phyloP scores from a whole-genome alignment of 1,140 invertebrate species.

The Zaprionus lachaisei region DNA sequence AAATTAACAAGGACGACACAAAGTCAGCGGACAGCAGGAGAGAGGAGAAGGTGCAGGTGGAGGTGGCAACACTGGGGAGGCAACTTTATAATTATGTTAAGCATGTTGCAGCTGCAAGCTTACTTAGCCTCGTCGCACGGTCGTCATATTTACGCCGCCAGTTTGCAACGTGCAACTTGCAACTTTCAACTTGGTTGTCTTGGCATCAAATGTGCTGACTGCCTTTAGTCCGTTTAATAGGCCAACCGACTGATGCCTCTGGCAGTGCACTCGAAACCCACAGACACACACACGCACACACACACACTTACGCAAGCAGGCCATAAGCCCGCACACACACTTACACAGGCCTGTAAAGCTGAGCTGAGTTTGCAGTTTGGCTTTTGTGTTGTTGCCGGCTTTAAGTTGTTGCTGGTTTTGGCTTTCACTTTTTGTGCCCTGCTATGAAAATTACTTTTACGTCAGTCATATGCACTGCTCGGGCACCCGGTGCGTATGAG shows the following conservation, averaged over 20 bases:
- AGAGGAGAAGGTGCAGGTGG: conserved; percentile 1
- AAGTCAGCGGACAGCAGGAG: conserved; percentile 55
- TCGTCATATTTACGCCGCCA: conserved; percentile 52
- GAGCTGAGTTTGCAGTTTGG: conserved; percentile 62
- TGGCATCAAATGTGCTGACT: conserved; percentile 48
- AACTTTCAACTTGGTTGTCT: conserved; percentile 30
- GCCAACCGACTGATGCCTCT: conserved; percentile 46
- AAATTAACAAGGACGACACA: conserved; percentile 80
- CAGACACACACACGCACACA: neutral
- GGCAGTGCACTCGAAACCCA: conserved; percentile 28
- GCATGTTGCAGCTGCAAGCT: conserved; percentile 65
- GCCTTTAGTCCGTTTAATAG: conserved; percentile 52
- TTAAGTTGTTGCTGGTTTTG: conserved; percentile 55
- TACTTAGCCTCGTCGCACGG: conserved; percentile 50
- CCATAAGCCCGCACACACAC: conserved; percentile 16
- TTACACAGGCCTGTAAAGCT: conserved; percentile 21
- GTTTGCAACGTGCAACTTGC: conserved; percentile 1
- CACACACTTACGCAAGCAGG: neutral
- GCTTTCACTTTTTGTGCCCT: conserved; percentile 30
- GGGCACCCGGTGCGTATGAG: conserved; percentile 76
- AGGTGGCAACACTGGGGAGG: conserved; percentile 9
- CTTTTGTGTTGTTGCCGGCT: conserved; percentile 63
- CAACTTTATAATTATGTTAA: conserved; percentile 83
- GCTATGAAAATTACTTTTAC: conserved; percentile 79
- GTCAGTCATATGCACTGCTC: conserved; percentile 76